Conservation (phyloP, 2,888 invertebrate genomes). For the Ypsolopha sequella region DNA sequence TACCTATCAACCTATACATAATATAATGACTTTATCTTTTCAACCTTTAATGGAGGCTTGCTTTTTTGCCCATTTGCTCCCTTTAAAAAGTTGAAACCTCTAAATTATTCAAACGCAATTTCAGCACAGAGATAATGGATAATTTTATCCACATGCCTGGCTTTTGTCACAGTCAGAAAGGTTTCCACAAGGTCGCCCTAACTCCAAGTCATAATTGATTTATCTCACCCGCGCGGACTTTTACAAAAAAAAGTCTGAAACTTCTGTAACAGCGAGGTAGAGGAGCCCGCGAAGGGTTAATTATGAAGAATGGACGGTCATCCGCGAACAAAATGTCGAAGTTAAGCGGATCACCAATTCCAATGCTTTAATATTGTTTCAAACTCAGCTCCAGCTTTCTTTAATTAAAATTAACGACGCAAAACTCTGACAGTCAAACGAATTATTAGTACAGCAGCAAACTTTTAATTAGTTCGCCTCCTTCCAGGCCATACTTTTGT, state of each 20-base stretch:
- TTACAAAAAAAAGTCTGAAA: constrained; percentile 29
- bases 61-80: no score
- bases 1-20: no score
- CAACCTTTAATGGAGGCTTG: no score
- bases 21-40: no score
- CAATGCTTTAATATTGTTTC: constrained; percentile 69
- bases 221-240: constrained; percentile 31
- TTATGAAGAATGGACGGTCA: constrained; percentile 66
- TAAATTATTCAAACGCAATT: no score
- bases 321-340: constrained; percentile 51
- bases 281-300: constrained; percentile 58
- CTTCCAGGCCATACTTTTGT: constrained; percentile 60
- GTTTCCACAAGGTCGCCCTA: constrained; percentile 17
- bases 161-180: constrained; percentile 6
- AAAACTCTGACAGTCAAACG: constrained; percentile 70
- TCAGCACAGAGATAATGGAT: no score
- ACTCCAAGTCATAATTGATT: constrained; percentile 44
- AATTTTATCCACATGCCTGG: no score
- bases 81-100: no score
- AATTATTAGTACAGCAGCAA: constrained; percentile 68
- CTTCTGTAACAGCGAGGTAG: constrained; percentile 44
- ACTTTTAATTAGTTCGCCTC: constrained; percentile 68
- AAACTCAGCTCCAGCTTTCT: constrained; percentile 63
- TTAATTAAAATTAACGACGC: constrained; percentile 71
- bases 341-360: constrained; percentile 68